phyloP scores from a whole-genome alignment of 2,113 vertebrate genomes.

The Nymphicus hollandicus region DNA sequence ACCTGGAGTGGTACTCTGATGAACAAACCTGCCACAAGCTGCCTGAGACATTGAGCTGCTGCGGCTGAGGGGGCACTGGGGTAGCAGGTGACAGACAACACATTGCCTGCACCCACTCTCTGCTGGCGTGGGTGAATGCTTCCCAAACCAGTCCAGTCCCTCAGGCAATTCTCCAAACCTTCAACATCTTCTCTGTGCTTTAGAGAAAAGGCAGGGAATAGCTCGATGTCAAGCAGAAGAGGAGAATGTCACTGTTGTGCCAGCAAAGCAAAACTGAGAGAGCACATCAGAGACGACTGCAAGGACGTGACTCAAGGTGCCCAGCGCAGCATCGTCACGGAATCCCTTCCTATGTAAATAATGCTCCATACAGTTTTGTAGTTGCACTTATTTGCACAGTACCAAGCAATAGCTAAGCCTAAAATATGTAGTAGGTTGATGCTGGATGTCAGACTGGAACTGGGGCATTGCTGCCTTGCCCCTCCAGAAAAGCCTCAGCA shows the following conservation, averaged over 20 bases:
- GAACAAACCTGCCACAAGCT: background rate
- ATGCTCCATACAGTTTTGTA: background rate
- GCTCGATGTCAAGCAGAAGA: background rate
- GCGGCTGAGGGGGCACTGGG: background rate
- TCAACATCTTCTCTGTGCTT: background rate
- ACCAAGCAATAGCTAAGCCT: background rate
- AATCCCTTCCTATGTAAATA: background rate
- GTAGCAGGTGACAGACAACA: background rate
- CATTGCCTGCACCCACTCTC: background rate
- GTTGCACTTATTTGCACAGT: background rate
- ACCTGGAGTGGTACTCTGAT: accelerated
- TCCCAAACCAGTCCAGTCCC: background rate
- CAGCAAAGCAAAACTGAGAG: background rate
- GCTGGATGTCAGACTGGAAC: background rate
- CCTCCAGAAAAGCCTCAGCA: background rate
- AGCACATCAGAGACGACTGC: background rate
- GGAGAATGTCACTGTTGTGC: background rate
- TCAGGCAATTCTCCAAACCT: background rate
- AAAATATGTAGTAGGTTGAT: no score
- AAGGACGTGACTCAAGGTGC: accelerated
- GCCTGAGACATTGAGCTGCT: background rate
- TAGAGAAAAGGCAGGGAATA: background rate
- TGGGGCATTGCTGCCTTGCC: background rate
- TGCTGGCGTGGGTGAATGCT: background rate
- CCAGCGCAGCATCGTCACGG: background rate